Conservation (phyloP, 1,140 invertebrate species). For the Hycleus phaleratus region DNA sequence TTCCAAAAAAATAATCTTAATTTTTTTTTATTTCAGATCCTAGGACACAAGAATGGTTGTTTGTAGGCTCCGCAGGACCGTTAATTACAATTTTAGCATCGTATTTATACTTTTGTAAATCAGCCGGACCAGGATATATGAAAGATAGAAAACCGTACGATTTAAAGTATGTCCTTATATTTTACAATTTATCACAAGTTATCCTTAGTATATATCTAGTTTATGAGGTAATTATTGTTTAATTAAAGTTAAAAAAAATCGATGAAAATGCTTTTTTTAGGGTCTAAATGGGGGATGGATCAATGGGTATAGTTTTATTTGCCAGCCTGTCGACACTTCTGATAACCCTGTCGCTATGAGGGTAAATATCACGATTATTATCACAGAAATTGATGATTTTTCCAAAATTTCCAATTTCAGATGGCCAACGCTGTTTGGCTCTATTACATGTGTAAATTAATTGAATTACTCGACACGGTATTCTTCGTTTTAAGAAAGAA, state of each 20-base stretch:
- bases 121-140: slow-evolving; percentile 75
- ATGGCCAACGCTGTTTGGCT: slow-evolving; percentile 57
- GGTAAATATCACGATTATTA: slow-evolving; percentile 46
- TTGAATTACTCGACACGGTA: slow-evolving; percentile 62
- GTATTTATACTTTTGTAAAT: slow-evolving; percentile 70
- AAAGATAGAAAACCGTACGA: slow-evolving; percentile 73
- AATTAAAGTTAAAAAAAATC: background rate
- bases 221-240: slow-evolving; percentile 49
- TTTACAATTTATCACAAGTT: slow-evolving; percentile 78
- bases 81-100: slow-evolving; percentile 62
- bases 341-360: slow-evolving; percentile 61
- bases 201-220: slow-evolving; percentile 64
- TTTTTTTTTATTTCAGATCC: slow-evolving; percentile 57
- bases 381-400: background rate
- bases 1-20: too few relatives aligned
- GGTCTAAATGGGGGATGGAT: slow-evolving; percentile 57
- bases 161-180: slow-evolving; percentile 63
- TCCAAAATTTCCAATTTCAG: slow-evolving; percentile 36
- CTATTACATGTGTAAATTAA: slow-evolving; percentile 54
- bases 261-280: slow-evolving; percentile 23
- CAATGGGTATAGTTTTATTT: slow-evolving; percentile 66
- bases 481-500: slow-evolving; percentile 81
- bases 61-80: slow-evolving; percentile 73
- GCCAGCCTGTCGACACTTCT: slow-evolving; percentile 78
- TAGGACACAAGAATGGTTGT: slow-evolving; percentile 75